Conservation (phyloP, 2,113 vertebrate genomes). For the Regulus satrapa region DNA sequence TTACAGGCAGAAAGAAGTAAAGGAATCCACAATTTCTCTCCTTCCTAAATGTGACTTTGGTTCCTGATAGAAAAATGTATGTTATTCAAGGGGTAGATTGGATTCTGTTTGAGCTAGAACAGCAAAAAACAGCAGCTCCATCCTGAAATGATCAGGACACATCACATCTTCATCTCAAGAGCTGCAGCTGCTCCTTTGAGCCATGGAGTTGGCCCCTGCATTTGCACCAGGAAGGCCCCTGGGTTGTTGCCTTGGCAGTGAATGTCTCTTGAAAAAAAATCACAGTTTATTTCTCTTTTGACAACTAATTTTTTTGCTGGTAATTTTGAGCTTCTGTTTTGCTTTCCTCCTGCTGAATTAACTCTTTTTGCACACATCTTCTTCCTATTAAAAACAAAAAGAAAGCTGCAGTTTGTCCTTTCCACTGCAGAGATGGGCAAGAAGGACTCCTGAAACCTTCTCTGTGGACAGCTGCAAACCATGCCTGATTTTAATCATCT, state of each 20-base stretch:
- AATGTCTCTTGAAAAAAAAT: background rate
- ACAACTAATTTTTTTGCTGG: background rate
- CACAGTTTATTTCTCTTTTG: too few relatives aligned
- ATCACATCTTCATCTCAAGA: too few relatives aligned
- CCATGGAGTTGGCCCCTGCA: background rate
- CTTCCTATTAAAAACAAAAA: background rate
- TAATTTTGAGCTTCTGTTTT: accelerated
- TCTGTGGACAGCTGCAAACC: background rate
- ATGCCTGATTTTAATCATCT: background rate
- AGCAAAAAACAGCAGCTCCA: too few relatives aligned
- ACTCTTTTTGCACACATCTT: background rate
- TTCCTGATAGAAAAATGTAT: too few relatives aligned
- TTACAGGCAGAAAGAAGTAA: background rate
- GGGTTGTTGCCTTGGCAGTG: background rate
- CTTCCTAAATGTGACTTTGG: background rate
- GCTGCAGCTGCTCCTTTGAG: background rate
- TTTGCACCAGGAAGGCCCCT: background rate
- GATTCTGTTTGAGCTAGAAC: too few relatives aligned
- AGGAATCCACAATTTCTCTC: background rate
- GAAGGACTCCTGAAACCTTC: background rate
- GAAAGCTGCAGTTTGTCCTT: background rate
- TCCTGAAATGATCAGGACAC: too few relatives aligned
- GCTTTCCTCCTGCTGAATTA: background rate
- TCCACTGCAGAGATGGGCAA: background rate
- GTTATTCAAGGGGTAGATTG: too few relatives aligned